Conservation (phyloP, 2,113 vertebrate genomes). For the Rhinolophus sinicus region DNA sequence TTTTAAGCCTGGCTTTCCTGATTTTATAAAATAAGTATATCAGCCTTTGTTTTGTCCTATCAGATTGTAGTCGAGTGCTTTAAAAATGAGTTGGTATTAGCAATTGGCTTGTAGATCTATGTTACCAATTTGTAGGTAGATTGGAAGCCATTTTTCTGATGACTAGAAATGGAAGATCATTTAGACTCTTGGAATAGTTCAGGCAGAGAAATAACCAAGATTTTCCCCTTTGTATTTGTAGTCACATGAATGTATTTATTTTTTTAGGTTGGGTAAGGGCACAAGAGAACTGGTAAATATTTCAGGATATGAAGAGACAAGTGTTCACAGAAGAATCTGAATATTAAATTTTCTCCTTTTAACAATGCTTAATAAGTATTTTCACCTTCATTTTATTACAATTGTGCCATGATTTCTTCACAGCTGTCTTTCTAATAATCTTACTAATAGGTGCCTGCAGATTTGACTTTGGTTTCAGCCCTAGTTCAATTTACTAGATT, state of each 20-base stretch:
- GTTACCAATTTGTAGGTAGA: background rate
- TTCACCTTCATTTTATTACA: conserved; percentile 15
- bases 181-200: background rate
- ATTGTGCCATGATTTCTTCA: background rate
- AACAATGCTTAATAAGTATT: background rate
- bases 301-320: background rate
- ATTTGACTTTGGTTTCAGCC: conserved; percentile 32
- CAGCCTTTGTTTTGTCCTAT: background rate
- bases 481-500: conserved; percentile 37
- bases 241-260: background rate
- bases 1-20: conserved; percentile 20
- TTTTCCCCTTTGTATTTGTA: conserved; percentile 33
- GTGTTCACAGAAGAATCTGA: background rate
- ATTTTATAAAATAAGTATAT: background rate
- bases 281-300: background rate
- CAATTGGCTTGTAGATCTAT: background rate
- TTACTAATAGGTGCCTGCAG: background rate
- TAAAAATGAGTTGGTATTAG: background rate
- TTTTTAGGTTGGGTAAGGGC: background rate
- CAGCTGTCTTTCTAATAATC: background rate
- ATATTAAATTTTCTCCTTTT: conserved; percentile 9
- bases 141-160: background rate
- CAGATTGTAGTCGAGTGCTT: background rate
- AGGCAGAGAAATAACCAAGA: background rate
- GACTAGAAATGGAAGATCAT: background rate